These are phyloP conservation scores for Alosa alosa DNA, from an alignment of 2,113 vertebrate species.

Conservation along the genomic window DNA sequence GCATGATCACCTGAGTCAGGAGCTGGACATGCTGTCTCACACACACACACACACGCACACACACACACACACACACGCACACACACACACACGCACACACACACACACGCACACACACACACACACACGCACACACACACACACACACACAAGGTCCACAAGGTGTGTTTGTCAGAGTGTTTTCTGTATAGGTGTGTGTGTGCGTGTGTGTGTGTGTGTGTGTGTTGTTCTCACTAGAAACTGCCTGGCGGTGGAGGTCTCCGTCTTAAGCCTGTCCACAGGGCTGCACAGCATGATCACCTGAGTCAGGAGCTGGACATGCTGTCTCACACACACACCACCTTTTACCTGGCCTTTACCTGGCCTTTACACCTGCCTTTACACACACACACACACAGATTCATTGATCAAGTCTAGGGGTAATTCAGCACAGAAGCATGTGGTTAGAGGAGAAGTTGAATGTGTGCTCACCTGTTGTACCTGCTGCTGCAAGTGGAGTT, in stretches of 20 bases:
- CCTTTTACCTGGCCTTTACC: too few species aligned
- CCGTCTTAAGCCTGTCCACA: slow-evolving; percentile 73
- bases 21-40: slow-evolving; percentile 85
- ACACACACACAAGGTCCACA: not conserved
- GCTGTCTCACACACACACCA: slow-evolving; percentile 66
- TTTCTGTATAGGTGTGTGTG: not conserved
- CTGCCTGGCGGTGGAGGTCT: slow-evolving; percentile 77
- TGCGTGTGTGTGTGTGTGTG: not conserved
- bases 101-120: not conserved
- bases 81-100: too few species aligned
- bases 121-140: not conserved
- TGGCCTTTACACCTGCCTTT: too few species aligned
- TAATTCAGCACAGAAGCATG: too few species aligned
- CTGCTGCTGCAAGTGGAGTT: slow-evolving; percentile 81
- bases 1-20: slow-evolving; percentile 84
- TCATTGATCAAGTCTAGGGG: not conserved
- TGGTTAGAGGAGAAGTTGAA: not conserved
- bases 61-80: too few species aligned
- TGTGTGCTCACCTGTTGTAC: slow-evolving; percentile 81
- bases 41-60: not conserved
- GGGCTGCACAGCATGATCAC: slow-evolving; percentile 79
- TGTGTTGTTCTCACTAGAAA: slow-evolving; percentile 79
- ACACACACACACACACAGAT: slow-evolving; percentile 2
- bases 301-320: slow-evolving; percentile 89
- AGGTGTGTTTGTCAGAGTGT: not conserved